A percentile compares a stretch with the other conserved stretches of the same genome.
Conservation (phyloP, 2,888 invertebrate genomes). For the Dione vanillae region DNA sequence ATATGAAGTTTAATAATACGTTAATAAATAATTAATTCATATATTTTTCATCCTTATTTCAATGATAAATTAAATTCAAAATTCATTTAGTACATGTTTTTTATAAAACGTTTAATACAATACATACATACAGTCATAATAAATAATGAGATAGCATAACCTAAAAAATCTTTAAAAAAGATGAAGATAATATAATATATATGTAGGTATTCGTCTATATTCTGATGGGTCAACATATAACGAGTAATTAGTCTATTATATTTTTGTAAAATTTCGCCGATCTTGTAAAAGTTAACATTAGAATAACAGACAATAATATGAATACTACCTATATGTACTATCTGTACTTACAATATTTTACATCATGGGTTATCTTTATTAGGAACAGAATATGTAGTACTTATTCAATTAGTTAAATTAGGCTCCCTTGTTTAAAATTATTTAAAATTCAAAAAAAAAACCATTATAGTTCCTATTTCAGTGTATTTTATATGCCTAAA, state of each 20-base stretch:
- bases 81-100: too few species aligned
- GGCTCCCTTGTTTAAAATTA: neutral
- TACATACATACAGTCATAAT: neutral
- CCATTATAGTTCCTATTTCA: conserved; percentile 21
- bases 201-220: neutral
- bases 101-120: too few species aligned
- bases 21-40: neutral
- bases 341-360: conserved; percentile 7
- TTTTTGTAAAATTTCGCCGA: conserved; percentile 24
- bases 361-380: neutral
- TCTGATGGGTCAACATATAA: conserved; percentile 23
- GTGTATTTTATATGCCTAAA: neutral
- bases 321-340: neutral
- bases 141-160: neutral
- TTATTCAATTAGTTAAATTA: neutral
- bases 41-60: neutral
- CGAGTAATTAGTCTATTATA: conserved; percentile 9
- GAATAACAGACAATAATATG: conserved; percentile 20
- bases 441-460: conserved; percentile 4
- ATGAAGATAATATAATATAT: too few species aligned
- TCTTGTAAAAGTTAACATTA: neutral
- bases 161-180: neutral
- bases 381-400: neutral
- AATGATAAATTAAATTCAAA: neutral
- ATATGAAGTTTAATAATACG: neutral